phyloP scores from a whole-genome alignment of 2,888 invertebrate genomes.

The Amphimallon solstitiale region DNA sequence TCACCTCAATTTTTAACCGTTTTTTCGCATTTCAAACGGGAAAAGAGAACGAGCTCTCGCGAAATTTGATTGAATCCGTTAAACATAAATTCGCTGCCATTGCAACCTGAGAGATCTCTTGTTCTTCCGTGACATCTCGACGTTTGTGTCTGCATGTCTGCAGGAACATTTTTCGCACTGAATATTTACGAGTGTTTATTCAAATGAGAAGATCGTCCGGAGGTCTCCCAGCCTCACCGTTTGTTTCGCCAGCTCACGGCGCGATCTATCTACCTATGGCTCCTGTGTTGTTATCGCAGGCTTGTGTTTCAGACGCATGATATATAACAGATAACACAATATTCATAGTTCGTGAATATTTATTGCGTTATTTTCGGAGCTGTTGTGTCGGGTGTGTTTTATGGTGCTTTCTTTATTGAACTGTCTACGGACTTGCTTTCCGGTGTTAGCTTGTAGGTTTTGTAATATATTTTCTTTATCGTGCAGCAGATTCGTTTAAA shows the following conservation, averaged over 20 bases:
- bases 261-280: background rate
- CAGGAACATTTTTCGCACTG: constrained; percentile 13
- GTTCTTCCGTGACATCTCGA: background rate
- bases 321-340: constrained; percentile 20
- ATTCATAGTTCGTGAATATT: constrained; percentile 28
- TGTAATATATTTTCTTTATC: no score
- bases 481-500: no score
- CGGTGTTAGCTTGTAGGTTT: background rate
- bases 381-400: constrained; percentile 1
- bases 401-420: constrained; percentile 6
- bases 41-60: no score
- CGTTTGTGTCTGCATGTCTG: background rate
- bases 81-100: no score
- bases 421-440: background rate
- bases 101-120: no score
- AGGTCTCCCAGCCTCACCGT: background rate
- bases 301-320: constrained; percentile 6
- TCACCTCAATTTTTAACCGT: no score
- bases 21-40: no score
- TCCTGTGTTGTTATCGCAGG: background rate
- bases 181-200: constrained; percentile 29
- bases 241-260: background rate
- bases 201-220: constrained; percentile 14
- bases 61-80: no score
- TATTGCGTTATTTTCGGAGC: constrained; percentile 16